Base-by-base conservation (phyloP, 2,113 vertebrate genomes). In the Centrocercus urophasianus region DNA sequence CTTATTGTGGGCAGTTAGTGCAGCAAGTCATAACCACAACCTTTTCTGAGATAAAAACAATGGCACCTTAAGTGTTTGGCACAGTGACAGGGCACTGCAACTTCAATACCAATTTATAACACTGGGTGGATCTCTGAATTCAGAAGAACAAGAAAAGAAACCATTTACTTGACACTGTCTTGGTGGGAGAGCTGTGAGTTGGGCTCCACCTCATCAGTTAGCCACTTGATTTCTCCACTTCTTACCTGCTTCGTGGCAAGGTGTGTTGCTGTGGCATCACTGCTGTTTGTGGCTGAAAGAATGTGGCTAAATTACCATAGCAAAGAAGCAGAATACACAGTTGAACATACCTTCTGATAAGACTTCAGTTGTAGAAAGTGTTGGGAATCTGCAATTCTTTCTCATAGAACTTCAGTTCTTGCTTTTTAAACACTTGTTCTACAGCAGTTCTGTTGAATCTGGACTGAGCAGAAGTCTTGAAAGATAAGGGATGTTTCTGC, bases 101-200 rank as follows among this genome's bases (percentile, higher is more conserved):
- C 83, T 96, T 94, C 93, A 94, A 0, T 96, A 93, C 95, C 90
- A 59, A 52, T 80, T 85, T 93, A 66, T 90, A 82, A 94, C 94
- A 82, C 88, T 95, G 95, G 93, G 95, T 96, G 95, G 95, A 91
- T 95, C 86, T 91, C 90, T 76, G 43, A 93, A 90, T 56, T 93
- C 85, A 83, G 30, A 50, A 90, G 65, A 93, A 74, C 19, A 81
- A 56, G 74, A 87, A 88, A 73, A 78, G 5, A 83, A 67, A 86
- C 65, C 25, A 34, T 81, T 87, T 88, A 92, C 61, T 48, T 89
- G 56, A 19, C 48, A 34, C 19, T 34, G 16, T 40, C 79, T 61
- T 81, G 43, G 57, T 59, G 48, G 22, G 27, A 85, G 16, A 64
- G 83, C 57, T 70, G 47, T 25, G 45, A 15, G 34, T 40, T 73